Conservation (phyloP, 2,888 invertebrate species). For the Drosophila rubida region DNA sequence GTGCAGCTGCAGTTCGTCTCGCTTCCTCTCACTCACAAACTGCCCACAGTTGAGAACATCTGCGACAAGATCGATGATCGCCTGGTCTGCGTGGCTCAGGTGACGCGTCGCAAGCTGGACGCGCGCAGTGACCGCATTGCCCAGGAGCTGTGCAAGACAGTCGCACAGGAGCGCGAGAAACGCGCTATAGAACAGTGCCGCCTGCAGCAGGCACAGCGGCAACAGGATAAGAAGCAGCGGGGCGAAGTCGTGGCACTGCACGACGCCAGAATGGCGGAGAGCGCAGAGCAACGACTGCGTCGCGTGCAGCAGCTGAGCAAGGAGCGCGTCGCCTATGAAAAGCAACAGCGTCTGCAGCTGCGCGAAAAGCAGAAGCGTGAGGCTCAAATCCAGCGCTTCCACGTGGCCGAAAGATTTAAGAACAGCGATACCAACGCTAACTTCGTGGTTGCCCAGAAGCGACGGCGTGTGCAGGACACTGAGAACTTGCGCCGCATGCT, state of each 20-base stretch:
- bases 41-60: background rate
- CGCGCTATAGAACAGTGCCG: background rate
- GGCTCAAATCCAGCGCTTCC: slow-evolving; percentile 9
- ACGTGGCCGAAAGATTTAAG: slow-evolving; percentile 3
- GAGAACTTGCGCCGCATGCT: background rate
- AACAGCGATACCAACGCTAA: slow-evolving; percentile 4
- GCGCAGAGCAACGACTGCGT: slow-evolving; percentile 29
- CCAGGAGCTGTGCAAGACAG: background rate
- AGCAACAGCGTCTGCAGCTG: background rate
- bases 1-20: too few relatives aligned
- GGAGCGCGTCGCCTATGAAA: slow-evolving; percentile 6
- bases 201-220: slow-evolving; percentile 10
- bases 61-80: slow-evolving; percentile 1
- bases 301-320: slow-evolving; percentile 59
- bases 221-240: background rate
- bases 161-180: background rate
- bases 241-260: slow-evolving; percentile 22
- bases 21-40: too few relatives aligned
- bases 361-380: background rate
- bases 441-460: background rate
- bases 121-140: background rate
- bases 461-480: background rate
- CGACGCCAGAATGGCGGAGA: background rate
- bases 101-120: background rate
- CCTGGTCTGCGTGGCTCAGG: slow-evolving; percentile 1